These are phyloP conservation scores for Caenorhabditis doughertyi DNA, from an alignment of 2,888 invertebrate species.

Conservation along the genomic window DNA sequence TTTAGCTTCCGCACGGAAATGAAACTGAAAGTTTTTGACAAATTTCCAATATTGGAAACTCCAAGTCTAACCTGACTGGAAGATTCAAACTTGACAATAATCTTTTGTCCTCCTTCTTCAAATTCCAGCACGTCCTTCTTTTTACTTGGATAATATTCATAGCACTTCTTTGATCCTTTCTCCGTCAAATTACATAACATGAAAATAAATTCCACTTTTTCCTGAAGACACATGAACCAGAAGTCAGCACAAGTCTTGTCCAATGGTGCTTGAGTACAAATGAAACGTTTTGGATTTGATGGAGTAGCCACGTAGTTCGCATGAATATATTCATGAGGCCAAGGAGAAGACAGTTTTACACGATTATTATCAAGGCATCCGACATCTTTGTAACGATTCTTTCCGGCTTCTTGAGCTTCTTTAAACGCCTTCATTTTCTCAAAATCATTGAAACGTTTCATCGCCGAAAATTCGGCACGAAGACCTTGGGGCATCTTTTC, in stretches of 20 bases:
- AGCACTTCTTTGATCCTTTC: conserved; percentile 66
- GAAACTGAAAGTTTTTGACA: conserved; percentile 29
- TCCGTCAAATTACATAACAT: conserved; percentile 71
- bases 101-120: conserved; percentile 49
- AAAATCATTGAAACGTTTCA: conserved; percentile 65
- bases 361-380: conserved; percentile 69
- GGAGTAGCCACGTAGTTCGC: conserved; percentile 70
- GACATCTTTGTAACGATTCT: conserved; percentile 70
- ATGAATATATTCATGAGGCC: conserved; percentile 69
- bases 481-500: conserved; percentile 64
- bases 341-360: conserved; percentile 60
- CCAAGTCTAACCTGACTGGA: conserved; percentile 1
- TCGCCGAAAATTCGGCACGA: conserved; percentile 61
- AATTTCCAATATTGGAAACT: background rate
- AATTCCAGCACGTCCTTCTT: conserved; percentile 55
- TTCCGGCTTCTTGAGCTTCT: conserved; percentile 52
- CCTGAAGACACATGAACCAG: conserved; percentile 70
- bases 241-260: conserved; percentile 70
- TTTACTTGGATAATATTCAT: conserved; percentile 64
- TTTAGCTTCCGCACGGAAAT: conserved; percentile 22
- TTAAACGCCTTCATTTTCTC: conserved; percentile 66
- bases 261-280: conserved; percentile 72
- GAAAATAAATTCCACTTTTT: conserved; percentile 65
- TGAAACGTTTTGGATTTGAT: conserved; percentile 64
- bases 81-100: conserved; percentile 48